A percentile compares a stretch with the other conserved stretches of the same genome.
phyloP scores from a whole-genome alignment of 2,888 invertebrate genomes.

The Brassicogethes aeneus region DNA sequence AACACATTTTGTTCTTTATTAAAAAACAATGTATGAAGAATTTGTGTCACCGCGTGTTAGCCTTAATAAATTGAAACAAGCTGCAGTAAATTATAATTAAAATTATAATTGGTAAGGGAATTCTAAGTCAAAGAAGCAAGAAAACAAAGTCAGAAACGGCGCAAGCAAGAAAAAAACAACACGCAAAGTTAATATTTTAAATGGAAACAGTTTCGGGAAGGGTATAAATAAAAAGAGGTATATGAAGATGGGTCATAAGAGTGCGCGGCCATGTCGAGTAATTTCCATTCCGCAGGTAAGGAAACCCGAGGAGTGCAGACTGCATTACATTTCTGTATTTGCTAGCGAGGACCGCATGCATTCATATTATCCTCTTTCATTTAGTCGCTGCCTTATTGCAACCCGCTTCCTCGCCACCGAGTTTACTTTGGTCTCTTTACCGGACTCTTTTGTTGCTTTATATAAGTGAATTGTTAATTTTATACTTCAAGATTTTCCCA shows the following conservation, averaged over 20 bases:
- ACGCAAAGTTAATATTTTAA: not conserved
- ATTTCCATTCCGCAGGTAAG: conserved; percentile 23
- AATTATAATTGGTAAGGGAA: too few relatives aligned
- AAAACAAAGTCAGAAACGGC: too few relatives aligned
- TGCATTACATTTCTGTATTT: conserved; percentile 33
- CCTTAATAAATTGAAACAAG: too few relatives aligned
- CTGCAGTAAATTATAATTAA: too few relatives aligned
- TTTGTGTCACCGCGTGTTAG: too few relatives aligned
- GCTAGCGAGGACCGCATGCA: conserved; percentile 30
- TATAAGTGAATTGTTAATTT: conserved; percentile 16
- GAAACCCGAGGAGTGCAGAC: conserved; percentile 23
- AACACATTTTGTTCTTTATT: too few relatives aligned
- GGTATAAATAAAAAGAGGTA: conserved; percentile 8
- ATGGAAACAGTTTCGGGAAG: not conserved
- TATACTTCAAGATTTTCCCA: conserved; percentile 21
- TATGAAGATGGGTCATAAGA: conserved; percentile 8
- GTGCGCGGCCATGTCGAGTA: conserved; percentile 14
- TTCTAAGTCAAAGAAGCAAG: too few relatives aligned
- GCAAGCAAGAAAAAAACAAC: too few relatives aligned
- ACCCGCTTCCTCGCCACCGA: conserved; percentile 9
- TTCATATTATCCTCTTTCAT: conserved; percentile 33
- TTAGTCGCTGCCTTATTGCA: conserved; percentile 20
- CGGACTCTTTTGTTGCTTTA: conserved; percentile 10
- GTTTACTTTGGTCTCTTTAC: conserved; percentile 14
- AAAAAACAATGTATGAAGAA: too few relatives aligned